These are phyloP conservation scores for Hirtodrosophila trivittata DNA, from an alignment of 2,888 invertebrate species.

Conservation along the genomic window DNA sequence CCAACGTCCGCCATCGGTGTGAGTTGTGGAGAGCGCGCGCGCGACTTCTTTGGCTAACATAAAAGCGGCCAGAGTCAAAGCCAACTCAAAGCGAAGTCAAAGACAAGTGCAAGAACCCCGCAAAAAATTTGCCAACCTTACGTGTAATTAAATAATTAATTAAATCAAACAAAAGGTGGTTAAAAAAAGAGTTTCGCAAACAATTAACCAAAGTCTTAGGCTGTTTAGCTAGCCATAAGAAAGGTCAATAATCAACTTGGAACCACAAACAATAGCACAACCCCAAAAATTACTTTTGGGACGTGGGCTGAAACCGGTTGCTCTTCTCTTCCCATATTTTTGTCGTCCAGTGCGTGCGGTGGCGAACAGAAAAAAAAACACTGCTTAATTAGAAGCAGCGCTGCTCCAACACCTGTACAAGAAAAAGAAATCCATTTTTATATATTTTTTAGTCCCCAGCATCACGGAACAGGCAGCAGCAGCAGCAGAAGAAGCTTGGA, in stretches of 20 bases:
- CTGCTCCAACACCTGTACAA: slow-evolving; percentile 69
- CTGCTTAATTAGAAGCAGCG: slow-evolving; percentile 74
- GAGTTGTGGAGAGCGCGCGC: slow-evolving; percentile 77
- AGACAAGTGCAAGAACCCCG: slow-evolving; percentile 32
- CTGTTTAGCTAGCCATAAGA: slow-evolving; percentile 58
- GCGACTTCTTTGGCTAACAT: slow-evolving; percentile 50
- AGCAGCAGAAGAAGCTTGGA: slow-evolving; percentile 29
- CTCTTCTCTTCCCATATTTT: slow-evolving; percentile 36
- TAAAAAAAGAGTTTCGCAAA: slow-evolving; percentile 68
- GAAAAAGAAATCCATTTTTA: slow-evolving; percentile 9
- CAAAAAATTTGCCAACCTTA: slow-evolving; percentile 63
- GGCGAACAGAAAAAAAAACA: slow-evolving; percentile 44
- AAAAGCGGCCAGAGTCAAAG: too few species aligned
- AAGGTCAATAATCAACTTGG: slow-evolving; percentile 70
- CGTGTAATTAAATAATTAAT: slow-evolving; percentile 79
- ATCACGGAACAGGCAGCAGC: slow-evolving; percentile 12
- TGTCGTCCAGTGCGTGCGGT: slow-evolving; percentile 50
- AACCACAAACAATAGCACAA: slow-evolving; percentile 1
- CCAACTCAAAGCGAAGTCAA: slow-evolving; percentile 37
- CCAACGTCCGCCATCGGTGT: slow-evolving; percentile 33
- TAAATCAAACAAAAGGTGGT: slow-evolving; percentile 70
- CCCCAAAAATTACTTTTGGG: slow-evolving; percentile 30
- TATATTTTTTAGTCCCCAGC: slow-evolving; percentile 26
- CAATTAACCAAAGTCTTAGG: slow-evolving; percentile 60
- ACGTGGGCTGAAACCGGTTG: slow-evolving; percentile 57